Evolutionary conservation across 2,113 vertebrate species (phyloP).

Genomic region (Nicator chloris): DNA sequence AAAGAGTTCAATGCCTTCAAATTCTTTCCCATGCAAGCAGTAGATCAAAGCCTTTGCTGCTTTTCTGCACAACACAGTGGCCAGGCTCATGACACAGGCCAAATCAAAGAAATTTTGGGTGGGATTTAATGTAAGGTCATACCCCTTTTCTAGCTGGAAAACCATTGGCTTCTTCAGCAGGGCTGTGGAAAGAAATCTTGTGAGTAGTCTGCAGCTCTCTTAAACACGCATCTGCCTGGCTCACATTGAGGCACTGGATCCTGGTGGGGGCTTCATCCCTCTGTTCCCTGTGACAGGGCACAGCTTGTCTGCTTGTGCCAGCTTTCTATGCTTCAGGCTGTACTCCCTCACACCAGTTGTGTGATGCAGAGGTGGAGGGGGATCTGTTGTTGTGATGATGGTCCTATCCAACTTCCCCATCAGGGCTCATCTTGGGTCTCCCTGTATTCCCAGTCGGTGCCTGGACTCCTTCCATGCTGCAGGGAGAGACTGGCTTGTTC

Average conservation of each 20-base stretch:
- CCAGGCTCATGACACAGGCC: not conserved
- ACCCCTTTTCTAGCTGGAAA: not conserved
- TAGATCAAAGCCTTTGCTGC: slow-evolving; percentile 32
- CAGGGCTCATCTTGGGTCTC: not conserved
- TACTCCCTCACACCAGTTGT: not conserved
- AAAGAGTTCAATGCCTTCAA: slow-evolving; percentile 24
- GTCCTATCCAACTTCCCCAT: not conserved
- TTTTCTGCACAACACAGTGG: not conserved
- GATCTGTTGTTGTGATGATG: not conserved
- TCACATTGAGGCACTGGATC: not conserved
- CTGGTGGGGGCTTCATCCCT: accelerated
- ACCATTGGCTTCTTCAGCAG: not conserved
- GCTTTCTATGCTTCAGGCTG: not conserved
- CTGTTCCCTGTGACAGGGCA: not conserved
- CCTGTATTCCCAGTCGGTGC: not conserved
- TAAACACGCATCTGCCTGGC: accelerated
- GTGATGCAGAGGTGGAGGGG: not conserved
- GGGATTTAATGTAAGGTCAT: not conserved
- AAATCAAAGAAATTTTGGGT: slow-evolving; percentile 3
- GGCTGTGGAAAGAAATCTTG: not conserved
- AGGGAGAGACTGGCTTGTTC: not conserved
- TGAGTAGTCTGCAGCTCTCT: not conserved
- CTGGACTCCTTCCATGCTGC: not conserved
- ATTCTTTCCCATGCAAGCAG: slow-evolving; percentile 52
- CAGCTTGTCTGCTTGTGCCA: not conserved